Conservation (phyloP, 2,888 invertebrate species). For the Acleris cristana region DNA sequence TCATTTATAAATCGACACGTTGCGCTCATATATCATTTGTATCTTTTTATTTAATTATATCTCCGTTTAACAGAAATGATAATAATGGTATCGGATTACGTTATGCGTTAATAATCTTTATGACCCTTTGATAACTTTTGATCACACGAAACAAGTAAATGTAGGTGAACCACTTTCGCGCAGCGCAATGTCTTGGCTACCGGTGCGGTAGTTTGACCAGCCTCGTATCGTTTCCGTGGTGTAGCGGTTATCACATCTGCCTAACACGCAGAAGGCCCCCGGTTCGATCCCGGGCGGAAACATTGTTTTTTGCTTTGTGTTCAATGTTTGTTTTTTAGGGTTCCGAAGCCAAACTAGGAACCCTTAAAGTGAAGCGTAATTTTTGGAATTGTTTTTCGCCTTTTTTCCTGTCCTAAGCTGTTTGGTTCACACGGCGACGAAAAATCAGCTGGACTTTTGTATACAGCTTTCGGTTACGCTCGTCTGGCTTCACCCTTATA, state of each 20-base stretch:
- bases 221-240: slow-evolving; percentile 88
- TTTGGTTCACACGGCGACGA: no score
- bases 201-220: neutral
- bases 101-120: neutral
- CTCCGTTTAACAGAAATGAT: neutral
- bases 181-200: neutral
- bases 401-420: no score
- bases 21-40: no score
- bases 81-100: neutral
- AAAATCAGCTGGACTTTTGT: no score
- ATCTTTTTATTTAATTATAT: no score
- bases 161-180: slow-evolving; percentile 1
- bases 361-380: no score
- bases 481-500: no score
- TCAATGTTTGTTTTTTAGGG: neutral
- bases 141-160: neutral
- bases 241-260: slow-evolving; percentile 96
- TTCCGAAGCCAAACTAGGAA: no score
- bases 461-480: no score
- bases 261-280: slow-evolving; percentile 96
- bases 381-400: no score
- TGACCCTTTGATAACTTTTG: neutral
- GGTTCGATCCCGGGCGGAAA: slow-evolving; percentile 95
- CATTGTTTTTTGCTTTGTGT: slow-evolving; percentile 75
- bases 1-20: no score